Conservation (phyloP, 2,113 vertebrate species). For the Thunnus thynnus region DNA sequence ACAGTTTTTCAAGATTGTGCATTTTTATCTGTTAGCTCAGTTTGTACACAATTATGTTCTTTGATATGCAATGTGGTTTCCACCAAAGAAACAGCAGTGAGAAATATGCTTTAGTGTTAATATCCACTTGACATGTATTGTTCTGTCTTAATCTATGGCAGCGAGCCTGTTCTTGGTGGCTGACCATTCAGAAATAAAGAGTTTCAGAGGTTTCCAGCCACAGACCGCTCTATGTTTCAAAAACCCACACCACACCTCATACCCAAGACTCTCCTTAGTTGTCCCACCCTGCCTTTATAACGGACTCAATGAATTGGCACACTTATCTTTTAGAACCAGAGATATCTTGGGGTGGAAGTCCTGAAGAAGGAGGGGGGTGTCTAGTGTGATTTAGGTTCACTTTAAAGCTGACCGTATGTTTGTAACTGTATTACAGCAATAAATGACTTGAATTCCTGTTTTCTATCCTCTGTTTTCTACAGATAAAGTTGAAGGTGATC, state of each 20-base stretch:
- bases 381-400: background rate
- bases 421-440: too few relatives aligned
- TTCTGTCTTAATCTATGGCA: background rate
- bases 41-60: too few relatives aligned
- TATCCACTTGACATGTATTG: background rate
- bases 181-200: background rate
- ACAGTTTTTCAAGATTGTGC: background rate
- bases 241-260: slow-evolving; percentile 65
- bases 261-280: slow-evolving; percentile 17
- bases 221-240: background rate
- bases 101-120: background rate
- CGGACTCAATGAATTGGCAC: slow-evolving; percentile 62
- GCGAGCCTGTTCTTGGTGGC: background rate
- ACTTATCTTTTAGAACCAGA: slow-evolving; percentile 80
- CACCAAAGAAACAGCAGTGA: background rate
- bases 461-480: too few relatives aligned
- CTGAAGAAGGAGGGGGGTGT: slow-evolving; percentile 18
- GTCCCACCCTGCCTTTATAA: slow-evolving; percentile 76
- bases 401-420: too few relatives aligned
- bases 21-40: too few relatives aligned
- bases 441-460: too few relatives aligned
- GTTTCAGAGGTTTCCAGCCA: background rate
- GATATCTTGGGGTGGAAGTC: slow-evolving; percentile 67
- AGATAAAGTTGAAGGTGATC: too few relatives aligned
- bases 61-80: background rate